phyloP scores from a whole-genome alignment of 2,797 vertebrate species.

The Pseudochirops cupreus region DNA sequence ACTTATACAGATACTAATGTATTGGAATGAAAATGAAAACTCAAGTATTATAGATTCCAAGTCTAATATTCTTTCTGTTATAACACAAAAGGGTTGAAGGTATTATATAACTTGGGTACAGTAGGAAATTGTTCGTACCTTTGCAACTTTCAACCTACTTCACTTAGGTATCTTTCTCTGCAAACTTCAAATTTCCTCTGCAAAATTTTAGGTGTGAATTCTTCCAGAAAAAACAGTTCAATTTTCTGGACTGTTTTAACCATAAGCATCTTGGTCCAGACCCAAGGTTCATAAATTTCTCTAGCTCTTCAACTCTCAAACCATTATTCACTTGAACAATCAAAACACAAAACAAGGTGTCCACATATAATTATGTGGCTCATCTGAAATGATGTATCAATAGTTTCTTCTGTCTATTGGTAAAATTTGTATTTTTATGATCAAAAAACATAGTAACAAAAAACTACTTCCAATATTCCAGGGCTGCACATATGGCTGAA shows the following conservation, averaged over 20 bases:
- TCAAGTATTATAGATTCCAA: background rate
- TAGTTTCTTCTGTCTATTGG: background rate
- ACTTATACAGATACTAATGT: background rate
- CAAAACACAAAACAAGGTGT: background rate
- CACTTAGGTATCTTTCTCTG: background rate
- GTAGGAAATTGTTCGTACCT: background rate
- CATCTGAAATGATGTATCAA: background rate
- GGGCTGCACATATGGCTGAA: background rate
- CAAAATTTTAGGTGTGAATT: background rate
- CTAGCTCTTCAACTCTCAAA: background rate
- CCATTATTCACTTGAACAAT: background rate
- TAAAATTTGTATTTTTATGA: background rate
- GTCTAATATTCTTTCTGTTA: background rate
- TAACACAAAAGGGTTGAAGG: background rate
- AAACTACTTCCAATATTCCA: background rate
- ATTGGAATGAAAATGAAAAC: background rate
- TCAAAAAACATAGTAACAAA: background rate
- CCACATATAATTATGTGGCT: background rate
- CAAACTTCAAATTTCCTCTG: background rate
- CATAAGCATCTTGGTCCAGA: background rate
- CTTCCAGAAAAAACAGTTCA: background rate
- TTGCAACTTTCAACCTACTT: background rate
- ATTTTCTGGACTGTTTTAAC: background rate
- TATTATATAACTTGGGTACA: background rate
- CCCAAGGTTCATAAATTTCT: background rate